Conservation (phyloP, 2,113 vertebrate genomes). For the Rhadina sibilatrix region DNA sequence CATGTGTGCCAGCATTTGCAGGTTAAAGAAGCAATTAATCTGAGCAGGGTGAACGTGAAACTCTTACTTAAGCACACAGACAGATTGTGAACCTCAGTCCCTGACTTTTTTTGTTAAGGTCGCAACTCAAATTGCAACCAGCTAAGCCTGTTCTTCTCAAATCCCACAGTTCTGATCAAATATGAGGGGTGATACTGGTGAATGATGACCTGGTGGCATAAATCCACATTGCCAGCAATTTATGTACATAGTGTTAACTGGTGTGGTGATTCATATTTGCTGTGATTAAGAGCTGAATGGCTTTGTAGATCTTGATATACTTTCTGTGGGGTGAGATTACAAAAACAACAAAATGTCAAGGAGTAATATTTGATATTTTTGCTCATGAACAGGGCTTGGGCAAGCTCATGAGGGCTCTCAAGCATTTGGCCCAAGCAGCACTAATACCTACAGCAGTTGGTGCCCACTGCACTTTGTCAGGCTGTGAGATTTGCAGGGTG, state of each 20-base stretch:
- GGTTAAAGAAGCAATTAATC: slow-evolving; percentile 72
- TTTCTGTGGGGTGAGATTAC: slow-evolving; percentile 37
- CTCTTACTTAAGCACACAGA: slow-evolving; percentile 34
- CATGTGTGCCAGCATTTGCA: slow-evolving; percentile 43
- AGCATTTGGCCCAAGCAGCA: background rate
- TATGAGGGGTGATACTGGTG: slow-evolving; percentile 43
- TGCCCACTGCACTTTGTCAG: background rate
- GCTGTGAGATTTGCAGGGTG: background rate
- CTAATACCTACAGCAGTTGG: background rate
- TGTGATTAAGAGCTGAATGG: slow-evolving; percentile 47
- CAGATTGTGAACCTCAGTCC: background rate
- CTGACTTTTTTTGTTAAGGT: background rate
- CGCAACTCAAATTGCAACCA: background rate
- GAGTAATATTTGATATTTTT: slow-evolving; percentile 12
- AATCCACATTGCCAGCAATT: slow-evolving; percentile 46
- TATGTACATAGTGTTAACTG: slow-evolving; percentile 45
- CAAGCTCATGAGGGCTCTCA: background rate
- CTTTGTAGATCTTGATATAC: slow-evolving; percentile 49
- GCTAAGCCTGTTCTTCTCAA: background rate
- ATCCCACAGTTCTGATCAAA: slow-evolving; percentile 53
- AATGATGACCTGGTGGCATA: slow-evolving; percentile 45
- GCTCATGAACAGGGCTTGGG: background rate
- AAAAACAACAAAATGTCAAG: slow-evolving; percentile 46
- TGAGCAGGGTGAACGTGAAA: slow-evolving; percentile 60
- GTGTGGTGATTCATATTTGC: slow-evolving; percentile 59